Evolutionary conservation across 2,888 invertebrate species (phyloP).

Genomic region (Epiblema foenella): DNA sequence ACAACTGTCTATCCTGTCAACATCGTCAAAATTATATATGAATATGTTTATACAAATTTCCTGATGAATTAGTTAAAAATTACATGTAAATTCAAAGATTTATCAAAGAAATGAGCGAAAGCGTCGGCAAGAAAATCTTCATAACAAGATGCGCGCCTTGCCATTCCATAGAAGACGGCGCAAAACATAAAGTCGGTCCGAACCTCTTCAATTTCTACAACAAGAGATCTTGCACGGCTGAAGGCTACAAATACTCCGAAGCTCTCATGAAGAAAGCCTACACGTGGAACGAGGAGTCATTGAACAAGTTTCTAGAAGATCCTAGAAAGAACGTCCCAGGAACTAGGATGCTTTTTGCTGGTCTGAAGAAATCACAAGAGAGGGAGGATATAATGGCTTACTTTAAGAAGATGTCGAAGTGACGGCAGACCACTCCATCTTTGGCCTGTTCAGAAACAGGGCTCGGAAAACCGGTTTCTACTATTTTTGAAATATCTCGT

Average conservation of each 20-base stretch:
- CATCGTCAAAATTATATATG: not conserved
- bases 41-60: not conserved
- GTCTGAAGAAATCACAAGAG: conserved; percentile 15
- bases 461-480: too few relatives aligned
- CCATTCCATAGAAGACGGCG: conserved; percentile 9
- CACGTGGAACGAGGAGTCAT: not conserved
- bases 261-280: not conserved
- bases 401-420: not conserved
- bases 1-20: not conserved
- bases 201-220: not conserved
- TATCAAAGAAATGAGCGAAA: conserved; percentile 5
- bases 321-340: not conserved
- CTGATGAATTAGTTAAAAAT: not conserved
- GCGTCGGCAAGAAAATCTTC: conserved; percentile 1
- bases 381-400: conserved; percentile 8
- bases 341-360: conserved; percentile 12
- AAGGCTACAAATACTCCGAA: not conserved
- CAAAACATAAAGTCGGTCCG: conserved; percentile 5
- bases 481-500: too few relatives aligned
- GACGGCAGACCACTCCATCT: not conserved
- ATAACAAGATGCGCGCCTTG: not conserved
- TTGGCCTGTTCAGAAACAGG: not conserved
- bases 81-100: not conserved
- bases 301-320: not conserved
- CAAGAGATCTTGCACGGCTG: not conserved